Evolutionary conservation across 2,888 invertebrate genomes (phyloP), one percentile per base, ranked within the genome.

Genomic region (Diloba caeruleocephala): DNA sequence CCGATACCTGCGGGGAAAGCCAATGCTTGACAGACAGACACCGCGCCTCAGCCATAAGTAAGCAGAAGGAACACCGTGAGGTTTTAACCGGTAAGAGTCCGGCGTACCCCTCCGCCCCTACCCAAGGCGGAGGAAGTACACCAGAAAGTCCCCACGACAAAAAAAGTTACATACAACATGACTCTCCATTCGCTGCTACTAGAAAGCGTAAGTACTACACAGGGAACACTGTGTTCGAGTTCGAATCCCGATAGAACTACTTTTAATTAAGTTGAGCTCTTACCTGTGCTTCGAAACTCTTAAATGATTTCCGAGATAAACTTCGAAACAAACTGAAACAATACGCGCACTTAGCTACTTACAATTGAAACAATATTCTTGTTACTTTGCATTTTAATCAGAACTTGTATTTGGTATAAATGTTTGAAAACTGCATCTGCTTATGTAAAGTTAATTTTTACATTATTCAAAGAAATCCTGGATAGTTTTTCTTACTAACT

Each of bases 261-360:
- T 87, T 85, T 86, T 85, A 87, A 85, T 85, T 85, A 84, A 87
- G 81, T 82, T 76, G 78, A 84, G 76, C 74, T 72, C 77, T 78
- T 81, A 82, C 84, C 79, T 81, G 74, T 62, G 71, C 81, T 78
- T 74, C 77, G 63, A 77, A 85, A 86, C 79, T 79, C 78, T 82
- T 79, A 85, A 88, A 86, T 81, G 84, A 83, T 88, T 85, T 83
- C n/a, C 65, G 60, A 71, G 75, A 81, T 83, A 85, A 87, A 88
- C 85, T 87, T 85, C 38, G 62, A 62, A 78, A 78, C 76, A 81
- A 81, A 75, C 75, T 79, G 73, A 76, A 83, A 87, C 81, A 85
- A 82, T 82, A 81, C n/a, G n/a, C n/a, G n/a, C n/a, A n/a, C 81
- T 81, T 78, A 80, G 73, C 74, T 71, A 71, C 74, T 80, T 79